Percentiles rank a stretch among this genome's conserved stretches.
Evolutionary conservation across 2,113 vertebrate species (phyloP).

Genomic region (Rhinopomastus cyanomelas): DNA sequence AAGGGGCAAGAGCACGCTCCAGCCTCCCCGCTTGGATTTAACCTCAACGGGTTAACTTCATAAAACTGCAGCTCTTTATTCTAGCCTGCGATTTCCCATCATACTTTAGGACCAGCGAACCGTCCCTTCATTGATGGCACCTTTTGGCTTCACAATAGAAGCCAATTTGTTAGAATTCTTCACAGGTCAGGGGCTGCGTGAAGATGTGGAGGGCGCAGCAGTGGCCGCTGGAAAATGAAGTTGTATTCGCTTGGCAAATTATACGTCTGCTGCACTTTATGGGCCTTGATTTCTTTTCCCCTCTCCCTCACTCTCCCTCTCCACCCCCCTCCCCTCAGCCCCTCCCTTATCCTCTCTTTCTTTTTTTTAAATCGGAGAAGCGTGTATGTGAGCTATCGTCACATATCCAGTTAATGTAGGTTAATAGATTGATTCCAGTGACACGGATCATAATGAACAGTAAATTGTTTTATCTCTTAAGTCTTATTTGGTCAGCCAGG

Average conservation of each 20-base stretch:
- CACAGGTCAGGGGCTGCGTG: conserved; percentile 97
- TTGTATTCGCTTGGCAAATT: conserved; percentile 92
- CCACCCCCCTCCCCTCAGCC: background rate
- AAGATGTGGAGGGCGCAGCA: conserved; percentile 88
- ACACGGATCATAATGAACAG: conserved; percentile 99
- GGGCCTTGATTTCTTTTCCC: conserved; percentile 80
- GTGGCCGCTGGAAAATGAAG: conserved; percentile 91
- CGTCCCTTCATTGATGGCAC: conserved; percentile 98
- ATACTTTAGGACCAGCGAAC: conserved; percentile 96
- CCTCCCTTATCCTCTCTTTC: conserved; percentile 25
- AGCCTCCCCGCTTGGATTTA: conserved; percentile 57
- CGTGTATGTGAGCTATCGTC: conserved; percentile 82
- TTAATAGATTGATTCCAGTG: conserved; percentile 99
- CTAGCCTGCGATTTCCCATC: conserved; percentile 90
- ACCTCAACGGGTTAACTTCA: conserved; percentile 95
- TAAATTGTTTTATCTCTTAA: conserved; percentile 99
- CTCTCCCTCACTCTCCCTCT: conserved; percentile 38
- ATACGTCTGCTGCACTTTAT: conserved; percentile 94
- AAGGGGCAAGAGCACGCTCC: background rate
- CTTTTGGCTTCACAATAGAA: conserved; percentile 99
- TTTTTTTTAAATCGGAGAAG: conserved; percentile 72
- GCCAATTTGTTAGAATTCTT: conserved; percentile 99
- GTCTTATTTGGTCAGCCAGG: conserved; percentile 99
- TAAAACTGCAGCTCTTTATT: conserved; percentile 92
- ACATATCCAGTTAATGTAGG: conserved; percentile 96